Evolutionary conservation across 1,140 invertebrate species (phyloP), one percentile per base, ranked within the genome.

Genomic region (Bilobella aurantiaca): DNA sequence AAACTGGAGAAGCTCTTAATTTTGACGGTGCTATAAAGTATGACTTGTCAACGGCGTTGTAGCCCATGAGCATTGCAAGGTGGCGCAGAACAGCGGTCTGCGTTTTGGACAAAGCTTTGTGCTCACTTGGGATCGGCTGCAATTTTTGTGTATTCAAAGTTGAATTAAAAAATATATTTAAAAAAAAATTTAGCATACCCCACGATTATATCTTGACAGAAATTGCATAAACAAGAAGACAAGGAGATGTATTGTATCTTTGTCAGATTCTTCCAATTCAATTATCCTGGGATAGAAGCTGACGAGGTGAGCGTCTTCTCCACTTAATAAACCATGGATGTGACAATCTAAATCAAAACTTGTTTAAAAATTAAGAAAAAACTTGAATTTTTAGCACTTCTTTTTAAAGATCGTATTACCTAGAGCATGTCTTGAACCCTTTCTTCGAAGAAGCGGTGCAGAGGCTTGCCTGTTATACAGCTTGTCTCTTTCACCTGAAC

Each of bases 221-320:
- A 93, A 93, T 79, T 96, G 95, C 88, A 98, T 96, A 1, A 99
- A 82, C 5, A 99, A 82, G 75, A 96, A 93, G 1, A 98, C 87
- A n/a, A 98, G 79, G 23, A 97, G 80, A 78, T 98, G 95, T 67
- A 95, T 91, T 0, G 96, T 96, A 79, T 98, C 93, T 74, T 89
- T 86, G 75, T 99, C 96, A 23, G 90, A 84, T 76, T 97, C 94
- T 76, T 97, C 93, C 62, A 93, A 79, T 74, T 98, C 95, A 60
- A 96, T 87, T 2, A 94, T 88, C 76, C 86, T 83, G 46, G 87
- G 85, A 18, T 89, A 80, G 61, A 87, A 81, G 0, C 82, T 83
- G 47, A 85, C 80, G 18, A 88, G 70, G 64, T 86, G 82, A 1
- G 80, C 80, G 66, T 89, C 85, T 71, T 91, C 88, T 30, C 84